Conservation (phyloP, 2,888 invertebrate genomes). For the Orchestes rusci region DNA sequence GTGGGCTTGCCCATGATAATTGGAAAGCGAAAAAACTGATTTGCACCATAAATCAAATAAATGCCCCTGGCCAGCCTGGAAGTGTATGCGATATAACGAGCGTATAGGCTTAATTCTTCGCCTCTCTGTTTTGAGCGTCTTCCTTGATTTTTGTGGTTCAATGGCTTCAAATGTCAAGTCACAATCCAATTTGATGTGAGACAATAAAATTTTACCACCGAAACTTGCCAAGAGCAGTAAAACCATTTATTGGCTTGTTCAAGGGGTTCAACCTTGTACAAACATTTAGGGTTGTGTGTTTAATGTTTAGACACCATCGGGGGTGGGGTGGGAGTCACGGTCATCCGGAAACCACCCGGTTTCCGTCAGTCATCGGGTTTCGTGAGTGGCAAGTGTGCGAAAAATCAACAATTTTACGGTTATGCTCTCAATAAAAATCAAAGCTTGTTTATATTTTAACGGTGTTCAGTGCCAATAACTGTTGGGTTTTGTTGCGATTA, state of each 20-base stretch:
- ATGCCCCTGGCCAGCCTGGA: too few species aligned
- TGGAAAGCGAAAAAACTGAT: too few species aligned
- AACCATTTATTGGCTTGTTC: not conserved
- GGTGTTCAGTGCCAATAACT: slow-evolving; percentile 22
- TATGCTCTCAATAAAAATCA: slow-evolving; percentile 20
- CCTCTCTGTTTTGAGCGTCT: slow-evolving; percentile 16
- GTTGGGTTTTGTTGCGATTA: slow-evolving; percentile 23
- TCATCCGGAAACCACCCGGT: slow-evolving; percentile 13
- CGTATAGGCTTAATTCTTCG: slow-evolving; percentile 24
- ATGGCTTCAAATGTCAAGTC: too few species aligned
- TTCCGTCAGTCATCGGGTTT: slow-evolving; percentile 16
- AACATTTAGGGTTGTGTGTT: slow-evolving; percentile 37
- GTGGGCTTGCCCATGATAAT: too few species aligned
- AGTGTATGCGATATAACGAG: slow-evolving; percentile 35
- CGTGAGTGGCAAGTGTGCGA: too few species aligned
- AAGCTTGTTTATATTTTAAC: slow-evolving; percentile 24
- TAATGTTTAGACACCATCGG: slow-evolving; percentile 34
- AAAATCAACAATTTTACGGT: slow-evolving; percentile 24
- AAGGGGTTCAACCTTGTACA: not conserved
- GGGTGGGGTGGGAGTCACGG: slow-evolving; percentile 30
- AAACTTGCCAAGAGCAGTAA: slow-evolving; percentile 5
- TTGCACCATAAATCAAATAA: too few species aligned
- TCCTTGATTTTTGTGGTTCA: slow-evolving; percentile 17
- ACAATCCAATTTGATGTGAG: too few species aligned
- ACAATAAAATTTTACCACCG: too few species aligned